These are phyloP conservation scores for Beroe ovata DNA, from an alignment of 37 sponge, comb jelly and placozoan genomes.

Conservation along the genomic window DNA sequence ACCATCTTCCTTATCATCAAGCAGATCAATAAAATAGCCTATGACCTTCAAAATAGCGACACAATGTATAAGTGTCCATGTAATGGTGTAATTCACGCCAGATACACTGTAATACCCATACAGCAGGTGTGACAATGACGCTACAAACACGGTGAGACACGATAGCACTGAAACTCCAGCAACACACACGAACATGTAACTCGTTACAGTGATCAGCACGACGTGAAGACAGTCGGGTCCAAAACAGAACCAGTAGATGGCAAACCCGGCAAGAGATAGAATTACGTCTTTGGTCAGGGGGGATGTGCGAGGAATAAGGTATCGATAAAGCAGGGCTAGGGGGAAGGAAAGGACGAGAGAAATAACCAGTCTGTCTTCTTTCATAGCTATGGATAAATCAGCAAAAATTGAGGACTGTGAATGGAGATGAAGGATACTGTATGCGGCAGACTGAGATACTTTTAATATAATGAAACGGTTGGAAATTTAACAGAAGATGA, in stretches of 20 bases:
- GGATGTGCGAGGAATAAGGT: slow-evolving; percentile 38
- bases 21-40: slow-evolving; percentile 7
- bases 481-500: too few relatives aligned
- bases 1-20: not conserved
- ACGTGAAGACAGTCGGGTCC: not conserved
- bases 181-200: not conserved
- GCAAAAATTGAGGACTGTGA: too few relatives aligned
- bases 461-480: too few relatives aligned
- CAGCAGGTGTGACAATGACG: slow-evolving; percentile 12
- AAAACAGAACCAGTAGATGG: slow-evolving; percentile 29
- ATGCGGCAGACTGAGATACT: too few relatives aligned
- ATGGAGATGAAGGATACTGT: too few relatives aligned
- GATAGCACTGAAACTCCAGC: not conserved
- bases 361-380: slow-evolving; percentile 3
- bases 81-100: slow-evolving; percentile 48
- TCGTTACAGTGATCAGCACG: not conserved
- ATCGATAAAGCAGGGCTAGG: slow-evolving; percentile 33
- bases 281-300: slow-evolving; percentile 20
- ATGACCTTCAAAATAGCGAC: slow-evolving; percentile 14
- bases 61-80: slow-evolving; percentile 51
- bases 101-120: slow-evolving; percentile 49
- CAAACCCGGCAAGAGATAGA: slow-evolving; percentile 27
- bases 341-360: slow-evolving; percentile 13
- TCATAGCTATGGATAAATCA: slow-evolving; percentile 57
- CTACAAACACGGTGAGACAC: not conserved